Evolutionary conservation across 2,113 vertebrate species (phyloP).

Genomic region (Rissa tridactyla): DNA sequence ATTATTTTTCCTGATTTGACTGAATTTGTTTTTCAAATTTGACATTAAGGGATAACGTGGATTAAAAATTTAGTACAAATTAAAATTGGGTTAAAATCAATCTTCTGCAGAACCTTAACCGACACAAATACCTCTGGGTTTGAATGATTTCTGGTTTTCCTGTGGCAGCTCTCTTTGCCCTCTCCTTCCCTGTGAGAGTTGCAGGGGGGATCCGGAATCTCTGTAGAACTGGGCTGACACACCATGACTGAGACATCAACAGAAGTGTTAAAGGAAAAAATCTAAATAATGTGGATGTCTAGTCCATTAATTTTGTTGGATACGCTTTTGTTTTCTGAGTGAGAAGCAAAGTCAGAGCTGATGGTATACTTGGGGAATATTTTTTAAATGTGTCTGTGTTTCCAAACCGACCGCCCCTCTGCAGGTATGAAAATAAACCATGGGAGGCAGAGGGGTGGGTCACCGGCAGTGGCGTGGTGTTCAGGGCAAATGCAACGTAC

Average conservation of each 20-base stretch:
- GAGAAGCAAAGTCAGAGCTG: not conserved
- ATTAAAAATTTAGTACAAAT: not conserved
- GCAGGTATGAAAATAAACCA: accelerated
- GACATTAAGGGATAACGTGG: not conserved
- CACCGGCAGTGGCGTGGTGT: not conserved
- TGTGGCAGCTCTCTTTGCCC: not conserved
- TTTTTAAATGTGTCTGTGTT: not conserved
- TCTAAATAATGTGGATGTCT: not conserved
- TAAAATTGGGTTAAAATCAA: not conserved
- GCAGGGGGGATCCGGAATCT: not conserved
- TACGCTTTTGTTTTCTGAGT: not conserved
- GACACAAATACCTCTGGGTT: not conserved
- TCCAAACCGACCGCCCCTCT: not conserved
- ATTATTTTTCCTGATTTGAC: not conserved
- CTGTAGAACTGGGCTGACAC: not conserved
- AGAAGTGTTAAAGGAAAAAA: not conserved
- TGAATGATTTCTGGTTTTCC: not conserved
- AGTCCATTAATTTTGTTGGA: not conserved
- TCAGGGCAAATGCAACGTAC: not conserved
- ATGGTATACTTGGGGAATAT: not conserved
- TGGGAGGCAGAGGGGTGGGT: accelerated
- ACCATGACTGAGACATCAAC: not conserved
- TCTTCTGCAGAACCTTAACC: not conserved
- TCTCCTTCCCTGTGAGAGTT: not conserved
- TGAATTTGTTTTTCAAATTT: not conserved